Percentiles rank a stretch among this genome's conserved stretches.
Evolutionary conservation across 2,888 invertebrate genomes (phyloP).

Genomic region (Penaeus monodon): DNA sequence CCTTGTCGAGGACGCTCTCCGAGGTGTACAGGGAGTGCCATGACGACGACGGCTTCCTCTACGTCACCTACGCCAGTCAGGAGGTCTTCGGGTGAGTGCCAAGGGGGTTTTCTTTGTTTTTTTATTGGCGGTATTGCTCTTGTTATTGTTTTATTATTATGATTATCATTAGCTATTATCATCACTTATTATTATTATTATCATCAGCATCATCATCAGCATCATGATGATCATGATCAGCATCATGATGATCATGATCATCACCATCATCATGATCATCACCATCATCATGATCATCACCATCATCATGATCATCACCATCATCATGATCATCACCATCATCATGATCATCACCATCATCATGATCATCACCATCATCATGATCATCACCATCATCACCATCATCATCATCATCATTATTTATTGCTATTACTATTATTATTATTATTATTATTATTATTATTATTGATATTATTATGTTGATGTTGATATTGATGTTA

Average conservation of each 20-base stretch:
- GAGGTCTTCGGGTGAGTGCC: slow-evolving; percentile 82
- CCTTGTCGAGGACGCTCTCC: slow-evolving; percentile 83
- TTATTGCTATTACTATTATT: too few relatives aligned
- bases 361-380: not conserved
- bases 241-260: not conserved
- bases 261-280: too few relatives aligned
- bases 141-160: too few relatives aligned
- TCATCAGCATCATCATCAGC: too few relatives aligned
- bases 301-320: too few relatives aligned
- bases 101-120: not conserved
- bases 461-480: not conserved
- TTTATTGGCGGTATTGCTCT: not conserved
- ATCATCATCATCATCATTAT: too few relatives aligned
- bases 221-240: too few relatives aligned
- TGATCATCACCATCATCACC: not conserved
- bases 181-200: not conserved
- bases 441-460: not conserved
- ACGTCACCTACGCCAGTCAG: slow-evolving; percentile 90
- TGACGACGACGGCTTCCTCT: slow-evolving; percentile 87
- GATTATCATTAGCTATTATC: not conserved
- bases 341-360: too few relatives aligned
- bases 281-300: too few relatives aligned
- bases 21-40: slow-evolving; percentile 84
- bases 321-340: not conserved
- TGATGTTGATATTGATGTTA: too few relatives aligned